phyloP scores from a whole-genome alignment of 2,888 invertebrate species.

The Aethes cnicana region DNA sequence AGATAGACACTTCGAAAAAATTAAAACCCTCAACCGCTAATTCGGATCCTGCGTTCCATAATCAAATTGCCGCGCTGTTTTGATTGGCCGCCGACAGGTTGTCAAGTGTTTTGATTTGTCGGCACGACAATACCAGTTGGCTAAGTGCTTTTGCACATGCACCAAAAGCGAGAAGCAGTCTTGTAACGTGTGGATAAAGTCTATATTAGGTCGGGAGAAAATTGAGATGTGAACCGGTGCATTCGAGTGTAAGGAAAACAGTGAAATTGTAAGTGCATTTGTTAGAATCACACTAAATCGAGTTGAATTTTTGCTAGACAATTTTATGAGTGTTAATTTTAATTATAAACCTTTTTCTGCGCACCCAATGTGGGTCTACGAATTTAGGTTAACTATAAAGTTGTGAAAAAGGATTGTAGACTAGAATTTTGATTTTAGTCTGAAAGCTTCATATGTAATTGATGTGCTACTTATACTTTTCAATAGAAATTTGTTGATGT shows the following conservation, averaged over 20 bases:
- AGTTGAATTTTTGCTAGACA: constrained; percentile 38
- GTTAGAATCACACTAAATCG: constrained; percentile 63
- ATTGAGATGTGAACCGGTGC: constrained; percentile 59
- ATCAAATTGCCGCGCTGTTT: constrained; percentile 70
- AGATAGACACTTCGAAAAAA: constrained; percentile 10
- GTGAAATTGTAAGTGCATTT: constrained; percentile 66
- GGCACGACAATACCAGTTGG: constrained; percentile 67
- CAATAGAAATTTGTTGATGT: not conserved
- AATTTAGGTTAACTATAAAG: too few species aligned
- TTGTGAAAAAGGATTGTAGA: too few species aligned
- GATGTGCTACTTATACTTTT: too few species aligned
- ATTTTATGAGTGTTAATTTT: constrained; percentile 8
- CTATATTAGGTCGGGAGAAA: constrained; percentile 33
- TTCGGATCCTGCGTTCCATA: constrained; percentile 58
- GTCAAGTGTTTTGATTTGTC: constrained; percentile 72
- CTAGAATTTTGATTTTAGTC: too few species aligned
- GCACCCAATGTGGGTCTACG: too few species aligned
- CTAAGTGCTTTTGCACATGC: constrained; percentile 65
- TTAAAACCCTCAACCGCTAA: constrained; percentile 43
- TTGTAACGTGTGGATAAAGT: constrained; percentile 28
- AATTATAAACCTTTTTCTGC: not conserved
- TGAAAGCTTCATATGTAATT: too few species aligned
- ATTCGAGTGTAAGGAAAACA: constrained; percentile 71
- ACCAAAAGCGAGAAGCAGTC: constrained; percentile 32
- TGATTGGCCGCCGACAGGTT: constrained; percentile 68